Conservation (phyloP, 2,113 vertebrate genomes). For the Nothocercus nigrocapillus region DNA sequence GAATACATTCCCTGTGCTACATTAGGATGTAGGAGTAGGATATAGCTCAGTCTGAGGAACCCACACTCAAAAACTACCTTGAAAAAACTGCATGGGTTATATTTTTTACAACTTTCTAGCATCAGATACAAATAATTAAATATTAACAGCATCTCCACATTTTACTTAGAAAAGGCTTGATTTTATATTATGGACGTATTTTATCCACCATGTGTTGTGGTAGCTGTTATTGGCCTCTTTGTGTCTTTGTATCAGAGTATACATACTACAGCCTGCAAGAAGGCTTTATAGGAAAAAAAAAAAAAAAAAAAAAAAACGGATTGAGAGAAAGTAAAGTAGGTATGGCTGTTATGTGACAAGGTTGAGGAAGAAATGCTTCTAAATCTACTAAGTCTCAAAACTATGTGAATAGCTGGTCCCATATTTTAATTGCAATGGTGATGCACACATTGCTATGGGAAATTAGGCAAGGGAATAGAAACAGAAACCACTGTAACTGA, state of each 20-base stretch:
- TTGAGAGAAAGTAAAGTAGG: background rate
- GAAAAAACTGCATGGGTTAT: background rate
- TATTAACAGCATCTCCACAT: background rate
- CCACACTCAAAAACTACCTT: background rate
- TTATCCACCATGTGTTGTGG: background rate
- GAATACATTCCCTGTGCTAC: background rate
- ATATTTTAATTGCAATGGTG: background rate
- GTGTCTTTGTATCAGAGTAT: background rate
- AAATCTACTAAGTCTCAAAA: background rate
- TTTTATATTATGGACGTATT: background rate
- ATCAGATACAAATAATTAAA: accelerated
- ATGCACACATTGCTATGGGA: background rate
- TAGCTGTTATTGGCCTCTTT: background rate
- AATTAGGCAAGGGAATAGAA: background rate
- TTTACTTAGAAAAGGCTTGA: background rate
- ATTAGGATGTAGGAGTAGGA: background rate
- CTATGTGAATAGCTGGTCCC: background rate
- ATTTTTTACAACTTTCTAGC: background rate
- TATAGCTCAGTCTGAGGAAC: background rate
- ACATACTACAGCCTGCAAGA: background rate
- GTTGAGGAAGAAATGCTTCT: background rate
- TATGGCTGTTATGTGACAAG: background rate
- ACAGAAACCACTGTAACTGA: background rate
- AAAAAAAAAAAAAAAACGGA: background rate
- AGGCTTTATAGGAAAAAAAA: background rate